Evolutionary conservation across 1,140 invertebrate species (phyloP), one percentile per base, ranked within the genome.

Genomic region (Drosophila ercepeae): DNA sequence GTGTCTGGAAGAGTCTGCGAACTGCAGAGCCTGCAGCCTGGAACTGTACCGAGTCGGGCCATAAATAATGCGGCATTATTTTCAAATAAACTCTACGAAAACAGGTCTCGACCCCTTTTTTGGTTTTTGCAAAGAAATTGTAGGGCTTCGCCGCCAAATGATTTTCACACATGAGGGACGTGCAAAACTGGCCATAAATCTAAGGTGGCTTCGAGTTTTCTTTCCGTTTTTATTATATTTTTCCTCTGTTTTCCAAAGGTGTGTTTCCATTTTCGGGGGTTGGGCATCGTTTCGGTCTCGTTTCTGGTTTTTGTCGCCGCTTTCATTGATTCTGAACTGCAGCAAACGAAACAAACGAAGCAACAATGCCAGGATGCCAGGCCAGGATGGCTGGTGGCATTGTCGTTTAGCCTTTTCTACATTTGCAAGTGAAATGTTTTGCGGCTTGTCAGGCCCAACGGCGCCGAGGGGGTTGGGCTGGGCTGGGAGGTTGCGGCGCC

Each of bases 31-130:
- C n/a, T n/a, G n/a, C n/a, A 32, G 45, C 29, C 70, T 63, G 46
- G 19, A 54, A 44, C 60, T 18, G 75, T 67, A 58, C 25, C 65
- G 49, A 55, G 52, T 44, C 41, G 60, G 73, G 73, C 77, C 82
- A 86, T 86, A 86, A 88, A 86, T 86, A 81, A 88, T 81, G 82
- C 63, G 60, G 81, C 77, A 81, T 86, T 86, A 86, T 86, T 86
- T 88, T 88, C 81, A 81, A 86, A 86, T 86, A 86, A 86, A 88
- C 81, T 88, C 81, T 61, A 32, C 19, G 8, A 71, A 72, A 72
- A 72, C 52, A 44, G 46, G 46, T 61, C 39, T 34, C 34, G 23
- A 11, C 42, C 16, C 39, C 21, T 34, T 18, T 41, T 18, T n/a
- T 21, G 19, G 14, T 34, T 18, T 32, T 11, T 32, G 29, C 29